A percentile compares a stretch with the other conserved stretches of the same genome.
phyloP scores from a whole-genome alignment of 2,797 vertebrate genomes.

The Pangasius larnaudii region DNA sequence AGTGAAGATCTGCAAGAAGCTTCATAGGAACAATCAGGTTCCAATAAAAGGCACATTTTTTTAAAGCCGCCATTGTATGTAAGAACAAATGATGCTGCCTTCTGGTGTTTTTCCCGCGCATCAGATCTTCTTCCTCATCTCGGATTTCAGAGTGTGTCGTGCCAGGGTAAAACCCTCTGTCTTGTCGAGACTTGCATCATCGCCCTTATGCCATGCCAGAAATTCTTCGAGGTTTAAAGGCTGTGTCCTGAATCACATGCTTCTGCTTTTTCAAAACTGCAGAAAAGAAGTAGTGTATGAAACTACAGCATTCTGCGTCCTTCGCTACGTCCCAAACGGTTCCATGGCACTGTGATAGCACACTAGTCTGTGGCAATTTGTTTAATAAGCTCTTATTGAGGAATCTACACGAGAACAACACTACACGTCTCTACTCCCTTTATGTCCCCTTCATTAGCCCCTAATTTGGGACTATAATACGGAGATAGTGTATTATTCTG shows the following conservation, averaged over 20 bases:
- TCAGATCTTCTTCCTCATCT: neutral
- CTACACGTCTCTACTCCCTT: neutral
- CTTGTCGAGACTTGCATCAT: constrained; percentile 19
- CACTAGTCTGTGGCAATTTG: neutral
- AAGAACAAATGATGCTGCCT: neutral
- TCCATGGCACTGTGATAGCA: neutral
- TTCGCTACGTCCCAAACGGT: neutral
- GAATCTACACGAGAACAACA: neutral
- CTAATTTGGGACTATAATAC: neutral
- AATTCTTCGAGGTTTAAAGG: neutral
- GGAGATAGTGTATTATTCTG: neutral
- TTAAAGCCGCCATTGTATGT: no score
- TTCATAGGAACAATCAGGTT: neutral
- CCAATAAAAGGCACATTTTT: neutral
- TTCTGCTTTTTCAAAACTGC: neutral
- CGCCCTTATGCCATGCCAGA: neutral
- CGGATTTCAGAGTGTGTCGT: neutral
- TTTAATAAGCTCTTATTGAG: neutral
- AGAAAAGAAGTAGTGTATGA: no score
- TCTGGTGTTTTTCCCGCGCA: neutral
- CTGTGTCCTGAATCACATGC: neutral
- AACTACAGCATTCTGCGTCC: no score
- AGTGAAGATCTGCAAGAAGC: no score
- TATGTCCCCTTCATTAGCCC: neutral
- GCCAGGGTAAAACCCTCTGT: neutral